These are phyloP conservation scores for Philhelius pedissequus DNA, from an alignment of 2,888 invertebrate genomes.

Conservation along the genomic window DNA sequence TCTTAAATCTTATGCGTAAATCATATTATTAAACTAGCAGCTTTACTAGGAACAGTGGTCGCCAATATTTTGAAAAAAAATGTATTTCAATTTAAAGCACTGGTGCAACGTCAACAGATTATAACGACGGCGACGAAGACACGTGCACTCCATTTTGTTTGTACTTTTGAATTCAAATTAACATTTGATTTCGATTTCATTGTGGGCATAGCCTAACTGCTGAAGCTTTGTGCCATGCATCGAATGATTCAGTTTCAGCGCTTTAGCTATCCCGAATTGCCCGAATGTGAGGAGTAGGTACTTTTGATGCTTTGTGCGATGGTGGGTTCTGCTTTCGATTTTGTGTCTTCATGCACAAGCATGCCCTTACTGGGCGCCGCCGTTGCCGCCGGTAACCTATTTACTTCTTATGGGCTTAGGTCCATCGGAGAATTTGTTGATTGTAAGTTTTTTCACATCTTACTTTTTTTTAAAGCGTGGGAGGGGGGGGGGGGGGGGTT, in stretches of 20 bases:
- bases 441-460: conserved; percentile 50
- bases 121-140: conserved; percentile 6
- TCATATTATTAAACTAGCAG: too few relatives aligned
- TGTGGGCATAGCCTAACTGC: neutral
- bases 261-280: neutral
- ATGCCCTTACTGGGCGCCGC: conserved; percentile 65
- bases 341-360: conserved; percentile 63
- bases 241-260: neutral
- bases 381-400: conserved; percentile 57
- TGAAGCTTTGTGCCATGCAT: neutral
- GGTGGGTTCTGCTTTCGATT: conserved; percentile 54
- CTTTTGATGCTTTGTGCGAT: conserved; percentile 10
- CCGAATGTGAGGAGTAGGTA: neutral
- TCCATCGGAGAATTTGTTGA: conserved; percentile 64
- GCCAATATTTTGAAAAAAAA: too few relatives aligned
- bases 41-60: too few relatives aligned
- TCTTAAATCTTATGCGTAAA: too few relatives aligned
- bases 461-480: neutral
- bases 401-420: conserved; percentile 67
- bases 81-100: too few relatives aligned
- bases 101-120: too few relatives aligned
- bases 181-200: conserved; percentile 64
- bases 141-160: conserved; percentile 34
- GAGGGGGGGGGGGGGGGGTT: too few relatives aligned
- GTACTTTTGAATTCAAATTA: conserved; percentile 26